A percentile compares a stretch with the other conserved stretches of the same genome.
Conservation (phyloP, 1,140 invertebrate genomes). For the Cyclina sinensis region DNA sequence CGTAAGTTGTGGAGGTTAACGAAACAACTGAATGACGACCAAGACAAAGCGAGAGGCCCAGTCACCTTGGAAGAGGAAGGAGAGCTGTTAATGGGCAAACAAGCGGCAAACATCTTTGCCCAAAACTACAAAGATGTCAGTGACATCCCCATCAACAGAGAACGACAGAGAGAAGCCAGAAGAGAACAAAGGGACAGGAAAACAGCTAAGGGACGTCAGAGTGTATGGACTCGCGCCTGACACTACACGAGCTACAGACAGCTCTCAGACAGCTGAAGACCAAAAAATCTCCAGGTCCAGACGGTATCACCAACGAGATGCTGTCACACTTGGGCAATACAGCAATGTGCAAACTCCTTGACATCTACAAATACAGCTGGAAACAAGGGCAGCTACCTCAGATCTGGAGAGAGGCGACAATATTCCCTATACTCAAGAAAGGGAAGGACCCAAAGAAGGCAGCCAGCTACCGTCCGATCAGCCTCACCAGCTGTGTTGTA, state of each 20-base stretch:
- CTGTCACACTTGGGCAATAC: too few relatives aligned
- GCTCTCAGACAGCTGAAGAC: slow-evolving; percentile 16
- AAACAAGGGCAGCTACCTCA: background rate
- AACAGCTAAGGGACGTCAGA: background rate
- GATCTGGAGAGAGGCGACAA: too few relatives aligned
- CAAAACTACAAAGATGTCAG: slow-evolving; percentile 38
- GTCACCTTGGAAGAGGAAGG: background rate
- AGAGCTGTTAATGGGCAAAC: background rate
- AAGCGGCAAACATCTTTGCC: too few relatives aligned
- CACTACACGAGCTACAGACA: slow-evolving; percentile 10
- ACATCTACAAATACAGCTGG: slow-evolving; percentile 5
- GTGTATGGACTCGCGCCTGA: background rate
- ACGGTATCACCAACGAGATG: slow-evolving; percentile 21
- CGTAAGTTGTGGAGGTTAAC: background rate
- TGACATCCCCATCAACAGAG: slow-evolving; percentile 4
- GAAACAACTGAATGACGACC: too few relatives aligned
- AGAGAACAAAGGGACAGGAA: slow-evolving; percentile 41
- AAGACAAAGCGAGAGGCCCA: background rate
- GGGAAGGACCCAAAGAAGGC: slow-evolving; percentile 11
- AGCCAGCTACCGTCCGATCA: slow-evolving; percentile 14
- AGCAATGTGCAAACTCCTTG: too few relatives aligned
- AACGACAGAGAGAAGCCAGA: background rate
- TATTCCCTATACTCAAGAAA: slow-evolving; percentile 5
- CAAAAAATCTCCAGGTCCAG: slow-evolving; percentile 30
- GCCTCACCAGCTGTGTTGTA: background rate